Base-by-base conservation (phyloP, 2,797 vertebrate species). In the Pachyuromys duprasi region DNA sequence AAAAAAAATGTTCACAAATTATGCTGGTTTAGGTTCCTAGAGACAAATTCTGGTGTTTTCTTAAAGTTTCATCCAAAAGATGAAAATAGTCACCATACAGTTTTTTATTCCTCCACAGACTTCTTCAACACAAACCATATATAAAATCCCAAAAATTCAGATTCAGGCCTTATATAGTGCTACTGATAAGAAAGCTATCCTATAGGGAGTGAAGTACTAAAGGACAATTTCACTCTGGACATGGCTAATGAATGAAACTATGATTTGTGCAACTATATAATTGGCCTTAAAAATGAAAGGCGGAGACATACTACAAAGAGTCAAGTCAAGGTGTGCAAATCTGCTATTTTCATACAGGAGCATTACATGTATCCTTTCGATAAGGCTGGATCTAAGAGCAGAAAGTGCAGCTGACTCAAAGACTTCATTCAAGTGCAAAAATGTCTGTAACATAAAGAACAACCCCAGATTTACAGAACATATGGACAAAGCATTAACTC, bases 251-350 rank as follows among this genome's bases (percentile, higher is more conserved):
- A 22, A 96, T 92, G 97, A 74, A 95, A 74, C 62, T 83, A 55
- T 42, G 75, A 33, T 4, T 91, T 14, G 93, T 26, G 33, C 4
- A 97, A 93, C 96, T 42, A 94, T 17, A 93, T 79, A 26, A 84
- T 0, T 91, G 72, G 7, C 9, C 84, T 96, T 91, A 89, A 97
- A 97, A 97, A 75, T n/a, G 96, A 91, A 69, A 96, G 20, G 3
- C 89, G 63, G 93, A 96, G 96, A 93, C 62, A 3, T 5, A 84
- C 2, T 18, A 63, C 84, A 72, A 67, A 94, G 82, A 97, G 91
- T 63, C 89, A 95, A 91, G 20, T 62, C 81, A 91, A 94, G 22
- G 5, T 74, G 96, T 0, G 93, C 28, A 93, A 95, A 97, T 69
- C n/a, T 94, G 26, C 31, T 93, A 87, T 90, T 95, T 91, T 86